Base-by-base conservation (phyloP, 2,888 invertebrate genomes). In the Anodontia alba region DNA sequence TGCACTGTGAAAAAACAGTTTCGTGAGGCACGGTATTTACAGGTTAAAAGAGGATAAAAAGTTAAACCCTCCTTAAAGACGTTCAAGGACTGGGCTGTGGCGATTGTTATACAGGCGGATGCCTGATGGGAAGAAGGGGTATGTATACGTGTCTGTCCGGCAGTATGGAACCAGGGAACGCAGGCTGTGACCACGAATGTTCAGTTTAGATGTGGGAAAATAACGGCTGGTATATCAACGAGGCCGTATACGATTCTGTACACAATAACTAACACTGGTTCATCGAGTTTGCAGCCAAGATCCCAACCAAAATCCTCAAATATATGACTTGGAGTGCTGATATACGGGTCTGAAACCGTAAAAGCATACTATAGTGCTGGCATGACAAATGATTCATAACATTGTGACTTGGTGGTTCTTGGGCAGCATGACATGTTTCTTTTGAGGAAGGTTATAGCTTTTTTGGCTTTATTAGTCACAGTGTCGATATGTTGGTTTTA, bases 401-500 rank as follows among this genome's bases (percentile, higher is more conserved):
- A 68, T 26, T 54, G 71, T n/a, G 33, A 72, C 76, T 80, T 80
- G 67, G 74, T 78, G 33, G 51, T 46, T 36, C 31, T 49, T 36
- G 69, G 79, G 67, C 79, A 75, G 49, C 70, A 43, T 71, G 71
- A 42, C n/a, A 80, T 49, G 67, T 80, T 80, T 33, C 73, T 38
- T 38, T 46, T 38, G n/a, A 78, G 74, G 73, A 73, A n/a, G 46
- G 73, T n/a, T 73, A 73, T 17, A 66, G 51, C 10, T 67, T 31
- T 49, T 17, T 20, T 49, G 17, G 49, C 49, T 49, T 49, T 49
- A 10, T 49, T 49, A 5, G 8, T 20, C 2, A 46, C 54, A 7
- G 67, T n/a, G 29, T 36, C 38, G n/a, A 73, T 36, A 46, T 78
- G 73, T 3, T n/a, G 33, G 12, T 36, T 73, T 62, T 51, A 73